These are phyloP conservation scores for Mustelus asterias DNA, from an alignment of 2,113 vertebrate genomes.

Conservation along the genomic window DNA sequence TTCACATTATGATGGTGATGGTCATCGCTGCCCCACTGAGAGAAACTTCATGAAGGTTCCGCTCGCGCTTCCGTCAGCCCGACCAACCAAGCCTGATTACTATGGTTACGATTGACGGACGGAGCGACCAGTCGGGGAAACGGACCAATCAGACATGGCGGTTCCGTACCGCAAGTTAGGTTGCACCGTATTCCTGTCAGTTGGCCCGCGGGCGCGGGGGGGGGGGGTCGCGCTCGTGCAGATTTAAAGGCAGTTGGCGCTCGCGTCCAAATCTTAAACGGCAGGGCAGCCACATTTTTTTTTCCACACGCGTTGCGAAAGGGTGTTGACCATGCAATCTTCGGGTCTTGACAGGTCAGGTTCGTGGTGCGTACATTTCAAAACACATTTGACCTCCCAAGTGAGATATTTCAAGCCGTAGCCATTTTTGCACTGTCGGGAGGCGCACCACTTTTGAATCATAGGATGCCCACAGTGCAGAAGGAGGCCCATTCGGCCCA, in stretches of 20 bases:
- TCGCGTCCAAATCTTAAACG: not conserved
- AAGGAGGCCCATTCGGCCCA: too few species aligned
- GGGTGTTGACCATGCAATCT: not conserved
- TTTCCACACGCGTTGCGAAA: not conserved
- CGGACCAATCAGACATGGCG: not conserved
- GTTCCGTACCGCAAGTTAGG: not conserved
- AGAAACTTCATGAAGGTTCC: conserved; percentile 17
- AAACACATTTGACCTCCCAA: not conserved
- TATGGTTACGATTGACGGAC: not conserved
- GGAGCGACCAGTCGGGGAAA: not conserved
- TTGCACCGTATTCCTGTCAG: not conserved
- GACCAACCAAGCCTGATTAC: not conserved
- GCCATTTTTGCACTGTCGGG: not conserved
- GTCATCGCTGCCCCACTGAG: too few species aligned
- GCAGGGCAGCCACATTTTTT: not conserved
- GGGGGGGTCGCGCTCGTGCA: not conserved
- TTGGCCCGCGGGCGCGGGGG: not conserved
- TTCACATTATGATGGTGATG: not conserved
- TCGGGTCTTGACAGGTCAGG: not conserved
- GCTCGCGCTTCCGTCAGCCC: conserved; percentile 25
- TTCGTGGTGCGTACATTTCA: not conserved
- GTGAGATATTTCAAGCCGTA: not conserved
- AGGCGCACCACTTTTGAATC: not conserved
- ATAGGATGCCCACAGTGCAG: too few species aligned
- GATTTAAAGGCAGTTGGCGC: not conserved